These are phyloP conservation scores for Frankliniella fusca DNA, from an alignment of 2,888 invertebrate genomes.

Conservation along the genomic window DNA sequence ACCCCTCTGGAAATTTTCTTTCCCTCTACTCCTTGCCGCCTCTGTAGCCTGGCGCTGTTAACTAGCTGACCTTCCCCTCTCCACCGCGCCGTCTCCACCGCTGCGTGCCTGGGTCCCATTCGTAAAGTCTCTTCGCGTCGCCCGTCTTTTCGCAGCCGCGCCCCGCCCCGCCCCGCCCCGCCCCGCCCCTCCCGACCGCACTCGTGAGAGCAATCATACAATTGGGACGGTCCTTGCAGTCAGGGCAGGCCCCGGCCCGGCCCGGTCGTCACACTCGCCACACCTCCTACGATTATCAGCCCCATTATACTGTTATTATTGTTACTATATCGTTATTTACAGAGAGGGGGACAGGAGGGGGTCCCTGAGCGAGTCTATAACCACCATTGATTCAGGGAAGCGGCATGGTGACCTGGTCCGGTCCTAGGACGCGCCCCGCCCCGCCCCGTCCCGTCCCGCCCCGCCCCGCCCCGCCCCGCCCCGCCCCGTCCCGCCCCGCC, in stretches of 20 bases:
- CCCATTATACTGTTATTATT: neutral
- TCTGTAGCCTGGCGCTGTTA: too few relatives aligned
- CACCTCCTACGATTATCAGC: neutral
- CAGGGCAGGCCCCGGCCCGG: neutral
- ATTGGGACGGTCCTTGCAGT: neutral
- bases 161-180: neutral
- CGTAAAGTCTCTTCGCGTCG: neutral
- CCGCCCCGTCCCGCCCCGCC: too few relatives aligned
- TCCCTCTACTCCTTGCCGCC: too few relatives aligned
- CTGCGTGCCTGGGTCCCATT: neutral
- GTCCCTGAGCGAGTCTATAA: too few relatives aligned
- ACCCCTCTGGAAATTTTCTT: too few relatives aligned
- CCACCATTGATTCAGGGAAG: too few relatives aligned
- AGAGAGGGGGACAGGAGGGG: too few relatives aligned
- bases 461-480: too few relatives aligned
- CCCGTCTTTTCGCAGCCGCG: neutral
- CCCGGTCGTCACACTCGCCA: too few relatives aligned
- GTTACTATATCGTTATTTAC: neutral
- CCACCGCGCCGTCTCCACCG: neutral
- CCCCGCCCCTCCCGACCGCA: neutral
- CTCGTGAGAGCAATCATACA: constrained; percentile 9
- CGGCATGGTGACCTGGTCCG: too few relatives aligned
- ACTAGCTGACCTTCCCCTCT: neutral
- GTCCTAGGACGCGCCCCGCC: too few relatives aligned
- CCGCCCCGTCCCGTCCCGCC: too few relatives aligned